Base-by-base conservation (phyloP, 2,113 vertebrate species). In the Melanotaenia duboulayi region DNA sequence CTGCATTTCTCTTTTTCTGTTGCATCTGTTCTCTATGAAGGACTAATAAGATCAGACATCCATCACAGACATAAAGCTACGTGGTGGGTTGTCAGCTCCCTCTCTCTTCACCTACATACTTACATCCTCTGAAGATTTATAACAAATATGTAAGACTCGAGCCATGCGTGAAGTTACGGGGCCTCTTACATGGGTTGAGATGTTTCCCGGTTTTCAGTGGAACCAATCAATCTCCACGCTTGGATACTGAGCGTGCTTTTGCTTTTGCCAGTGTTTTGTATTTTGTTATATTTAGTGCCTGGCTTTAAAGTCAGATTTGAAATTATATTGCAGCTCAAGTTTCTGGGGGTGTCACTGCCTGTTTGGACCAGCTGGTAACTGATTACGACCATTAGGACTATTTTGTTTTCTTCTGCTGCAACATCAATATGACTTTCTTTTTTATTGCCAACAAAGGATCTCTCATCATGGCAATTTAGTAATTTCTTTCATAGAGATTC, bases 171-270 rank as follows among this genome's bases (percentile, higher is more conserved):
- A 52, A 72, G 63, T 58, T 49, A 55, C 67, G 19, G 58, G 55
- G 65, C 52, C 19, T 71, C 79, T 64, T 52, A 67, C 68, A 68
- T 1, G 59, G 44, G 24, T 63, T 5, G 25, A 51, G 50, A 74
- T 65, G 69, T 71, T 42, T 63, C 71, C 65, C 78, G 54, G 48
- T 14, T 48, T 55, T 50, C 32, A 23, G 48, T 66, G 69, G 59
- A 70, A 65, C 71, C 20, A 65, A 81, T 83, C 58, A 25, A 49
- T 80, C 56, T 14, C 65, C 67, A 46, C 63, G 46, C 61, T 42
- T 40, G 12, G 60, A 68, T 74, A 72, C 49, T 42, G 22, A 68
- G 58, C 24, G 39, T 4, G 13, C 24, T 48, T 54, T 60, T 46
- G 20, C n/a, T 37, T 54, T 42, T 28, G 32, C 71, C 23, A n/a